A percentile compares a stretch with the other conserved stretches of the same genome.
phyloP scores from a whole-genome alignment of 23 tunicate species.

The Trididemnum clinides region DNA sequence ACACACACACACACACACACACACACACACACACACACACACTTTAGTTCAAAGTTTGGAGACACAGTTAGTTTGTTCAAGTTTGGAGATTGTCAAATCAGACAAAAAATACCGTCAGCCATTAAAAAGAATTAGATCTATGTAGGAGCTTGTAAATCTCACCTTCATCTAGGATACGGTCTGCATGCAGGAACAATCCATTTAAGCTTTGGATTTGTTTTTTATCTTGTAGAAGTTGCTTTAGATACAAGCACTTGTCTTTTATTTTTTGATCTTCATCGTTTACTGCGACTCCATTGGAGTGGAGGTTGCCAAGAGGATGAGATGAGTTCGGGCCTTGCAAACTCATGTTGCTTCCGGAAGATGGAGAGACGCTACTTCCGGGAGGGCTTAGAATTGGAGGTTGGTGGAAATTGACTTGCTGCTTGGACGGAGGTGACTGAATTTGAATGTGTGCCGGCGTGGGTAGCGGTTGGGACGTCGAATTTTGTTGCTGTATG shows the following conservation, averaged over 20 bases:
- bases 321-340: background rate
- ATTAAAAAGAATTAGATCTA: too few species aligned
- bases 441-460: constrained; percentile 58
- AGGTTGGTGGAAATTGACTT: constrained; percentile 48
- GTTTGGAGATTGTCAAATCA: too few species aligned
- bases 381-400: constrained; percentile 50
- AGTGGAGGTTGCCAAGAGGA: background rate
- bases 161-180: constrained; percentile 97
- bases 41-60: too few species aligned
- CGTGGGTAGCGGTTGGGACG: constrained; percentile 16
- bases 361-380: constrained; percentile 50
- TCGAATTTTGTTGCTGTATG: constrained; percentile 35
- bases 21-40: too few species aligned
- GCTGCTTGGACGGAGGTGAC: constrained; percentile 62
- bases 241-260: constrained; percentile 95
- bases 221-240: constrained; percentile 91
- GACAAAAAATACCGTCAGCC: too few species aligned
- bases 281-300: background rate
- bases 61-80: too few species aligned
- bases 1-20: too few species aligned
- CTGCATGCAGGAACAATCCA: constrained; percentile 85
- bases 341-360: constrained; percentile 32
- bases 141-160: too few species aligned
- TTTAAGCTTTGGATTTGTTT: constrained; percentile 74
- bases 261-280: constrained; percentile 86